phyloP scores from a whole-genome alignment of 2,888 invertebrate species.

The Pilophorus perplexus region DNA sequence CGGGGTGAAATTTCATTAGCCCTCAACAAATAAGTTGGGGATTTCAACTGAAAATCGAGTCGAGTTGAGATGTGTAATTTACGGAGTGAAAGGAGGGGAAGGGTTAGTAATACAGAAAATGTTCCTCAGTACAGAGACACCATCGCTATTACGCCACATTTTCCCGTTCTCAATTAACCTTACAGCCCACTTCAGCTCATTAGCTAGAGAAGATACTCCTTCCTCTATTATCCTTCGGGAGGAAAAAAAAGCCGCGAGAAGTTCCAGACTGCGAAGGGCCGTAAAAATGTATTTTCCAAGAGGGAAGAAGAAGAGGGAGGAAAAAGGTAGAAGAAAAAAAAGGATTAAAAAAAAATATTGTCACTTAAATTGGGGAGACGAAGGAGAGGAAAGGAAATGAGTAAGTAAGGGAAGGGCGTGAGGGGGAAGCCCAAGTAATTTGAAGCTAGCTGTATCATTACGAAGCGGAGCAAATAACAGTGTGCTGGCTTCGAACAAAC shows the following conservation, averaged over 20 bases:
- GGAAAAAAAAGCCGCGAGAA: constrained; percentile 23
- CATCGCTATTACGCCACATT: constrained; percentile 29
- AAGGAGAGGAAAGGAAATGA: constrained; percentile 17
- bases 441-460: constrained; percentile 38
- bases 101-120: too few species aligned
- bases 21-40: too few species aligned
- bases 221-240: not conserved
- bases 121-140: too few species aligned
- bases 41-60: too few species aligned
- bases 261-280: constrained; percentile 18
- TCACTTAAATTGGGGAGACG: constrained; percentile 31
- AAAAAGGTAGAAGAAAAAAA: too few species aligned
- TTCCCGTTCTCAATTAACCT: constrained; percentile 26
- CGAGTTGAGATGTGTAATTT: too few species aligned
- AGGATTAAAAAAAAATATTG: constrained; percentile 31
- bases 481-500: constrained; percentile 36
- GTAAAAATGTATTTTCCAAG: constrained; percentile 31
- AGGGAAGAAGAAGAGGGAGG: not conserved
- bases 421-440: constrained; percentile 22
- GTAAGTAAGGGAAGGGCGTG: not conserved
- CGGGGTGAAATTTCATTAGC: too few species aligned
- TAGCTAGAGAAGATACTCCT: constrained; percentile 15
- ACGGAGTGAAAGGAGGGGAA: too few species aligned
- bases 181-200: constrained; percentile 16
- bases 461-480: constrained; percentile 38